These are phyloP conservation scores for Hydroisotoma schaefferi DNA, from an alignment of 2,888 invertebrate species.

Conservation along the genomic window DNA sequence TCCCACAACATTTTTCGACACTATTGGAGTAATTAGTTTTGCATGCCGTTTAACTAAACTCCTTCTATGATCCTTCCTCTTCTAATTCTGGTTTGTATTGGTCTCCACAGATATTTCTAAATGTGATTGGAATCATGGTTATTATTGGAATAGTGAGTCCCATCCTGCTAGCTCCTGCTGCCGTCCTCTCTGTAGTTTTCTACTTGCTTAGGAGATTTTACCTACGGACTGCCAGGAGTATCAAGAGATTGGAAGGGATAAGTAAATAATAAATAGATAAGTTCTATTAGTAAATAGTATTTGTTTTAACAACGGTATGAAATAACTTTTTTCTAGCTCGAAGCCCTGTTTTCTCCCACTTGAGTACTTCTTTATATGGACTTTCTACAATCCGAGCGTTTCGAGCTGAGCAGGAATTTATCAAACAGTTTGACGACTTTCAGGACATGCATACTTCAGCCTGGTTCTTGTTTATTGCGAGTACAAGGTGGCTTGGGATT, in stretches of 20 bases:
- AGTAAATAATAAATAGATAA: constrained; percentile 49
- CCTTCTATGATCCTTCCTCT: neutral
- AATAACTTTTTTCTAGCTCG: constrained; percentile 51
- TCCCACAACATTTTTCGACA: constrained; percentile 52
- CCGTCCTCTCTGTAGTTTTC: constrained; percentile 68
- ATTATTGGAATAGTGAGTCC: constrained; percentile 54
- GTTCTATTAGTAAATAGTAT: neutral
- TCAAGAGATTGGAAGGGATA: constrained; percentile 60
- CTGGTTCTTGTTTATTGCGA: constrained; percentile 84
- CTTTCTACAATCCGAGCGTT: constrained; percentile 88
- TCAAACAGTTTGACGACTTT: constrained; percentile 68
- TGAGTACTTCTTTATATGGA: constrained; percentile 84
- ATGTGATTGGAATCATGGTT: constrained; percentile 57
- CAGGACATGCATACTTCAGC: constrained; percentile 81
- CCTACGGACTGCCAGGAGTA: constrained; percentile 71
- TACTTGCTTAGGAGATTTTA: constrained; percentile 72
- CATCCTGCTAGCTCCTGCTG: constrained; percentile 57
- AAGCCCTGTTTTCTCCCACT: constrained; percentile 92
- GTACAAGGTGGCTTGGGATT: constrained; percentile 88
- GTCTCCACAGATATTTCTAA: constrained; percentile 60
- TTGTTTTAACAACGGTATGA: neutral
- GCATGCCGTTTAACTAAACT: neutral
- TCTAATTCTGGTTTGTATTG: neutral
- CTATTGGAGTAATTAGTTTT: constrained; percentile 35
- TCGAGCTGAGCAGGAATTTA: constrained; percentile 71